A percentile compares a stretch with the other conserved stretches of the same genome.
These are phyloP conservation scores for Saguinus midas DNA, from an alignment of 2,113 vertebrate genomes.

Conservation along the genomic window DNA sequence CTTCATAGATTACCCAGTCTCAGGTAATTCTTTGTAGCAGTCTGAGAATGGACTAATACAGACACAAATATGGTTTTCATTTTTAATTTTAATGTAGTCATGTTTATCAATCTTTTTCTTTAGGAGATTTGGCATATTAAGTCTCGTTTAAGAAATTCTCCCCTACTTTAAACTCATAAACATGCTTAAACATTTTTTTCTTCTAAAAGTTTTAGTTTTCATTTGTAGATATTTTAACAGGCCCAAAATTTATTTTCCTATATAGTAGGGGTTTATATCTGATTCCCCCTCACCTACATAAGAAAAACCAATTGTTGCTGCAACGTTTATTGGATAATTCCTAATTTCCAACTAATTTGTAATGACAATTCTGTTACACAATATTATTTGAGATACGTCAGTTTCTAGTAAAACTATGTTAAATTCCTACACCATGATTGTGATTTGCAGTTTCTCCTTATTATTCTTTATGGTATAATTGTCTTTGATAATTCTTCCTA, in stretches of 20 bases:
- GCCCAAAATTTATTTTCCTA: background rate
- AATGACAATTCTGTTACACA: background rate
- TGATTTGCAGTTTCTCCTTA: background rate
- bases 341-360: background rate
- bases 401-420: background rate
- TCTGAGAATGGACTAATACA: too few relatives aligned
- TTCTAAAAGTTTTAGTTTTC: background rate
- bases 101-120: background rate
- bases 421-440: background rate
- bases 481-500: background rate
- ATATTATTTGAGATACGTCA: background rate
- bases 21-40: too few relatives aligned
- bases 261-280: background rate
- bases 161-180: background rate
- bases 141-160: background rate
- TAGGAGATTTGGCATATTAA: background rate
- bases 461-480: background rate
- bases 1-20: too few relatives aligned
- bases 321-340: background rate
- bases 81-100: background rate
- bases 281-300: too few relatives aligned
- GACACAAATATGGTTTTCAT: background rate
- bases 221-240: background rate
- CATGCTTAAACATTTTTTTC: background rate
- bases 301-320: background rate